These are phyloP conservation scores for Drepanosiphum platanoidis DNA, from an alignment of 2,888 invertebrate species.

Conservation along the genomic window DNA sequence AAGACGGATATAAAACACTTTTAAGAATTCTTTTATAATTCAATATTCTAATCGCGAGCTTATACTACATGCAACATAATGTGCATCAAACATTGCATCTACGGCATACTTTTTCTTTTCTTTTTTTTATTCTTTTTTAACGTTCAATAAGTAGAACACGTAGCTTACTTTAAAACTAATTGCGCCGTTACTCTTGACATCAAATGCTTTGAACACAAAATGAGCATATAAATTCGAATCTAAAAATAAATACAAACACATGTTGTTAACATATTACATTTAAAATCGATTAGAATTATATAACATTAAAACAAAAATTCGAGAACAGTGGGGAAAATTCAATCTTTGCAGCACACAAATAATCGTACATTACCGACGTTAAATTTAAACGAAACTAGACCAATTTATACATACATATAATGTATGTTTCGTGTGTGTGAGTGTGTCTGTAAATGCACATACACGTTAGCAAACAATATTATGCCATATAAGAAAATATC, in stretches of 20 bases:
- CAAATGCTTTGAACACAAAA: constrained; percentile 98
- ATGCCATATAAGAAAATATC: too few relatives aligned
- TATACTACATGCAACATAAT: constrained; percentile 32
- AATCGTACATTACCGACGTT: not conserved
- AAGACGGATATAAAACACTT: constrained; percentile 17
- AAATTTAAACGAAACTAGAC: too few relatives aligned
- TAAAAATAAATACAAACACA: constrained; percentile 69
- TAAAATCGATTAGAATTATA: not conserved
- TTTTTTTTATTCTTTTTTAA: too few relatives aligned
- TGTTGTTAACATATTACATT: not conserved
- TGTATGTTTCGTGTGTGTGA: too few relatives aligned
- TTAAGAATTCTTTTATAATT: constrained; percentile 44
- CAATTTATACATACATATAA: not conserved
- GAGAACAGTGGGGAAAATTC: not conserved
- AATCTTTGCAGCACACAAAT: not conserved
- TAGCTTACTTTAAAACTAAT: constrained; percentile 95
- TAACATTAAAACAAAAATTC: not conserved
- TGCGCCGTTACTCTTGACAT: constrained; percentile 95
- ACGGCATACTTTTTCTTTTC: not conserved
- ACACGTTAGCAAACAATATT: too few relatives aligned
- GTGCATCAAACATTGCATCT: not conserved
- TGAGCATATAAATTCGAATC: constrained; percentile 97
- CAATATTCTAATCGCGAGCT: constrained; percentile 27
- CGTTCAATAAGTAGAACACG: not conserved
- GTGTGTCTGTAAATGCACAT: too few relatives aligned